Base-by-base conservation (phyloP, 2,113 vertebrate species). In the Theristicus caerulescens region DNA sequence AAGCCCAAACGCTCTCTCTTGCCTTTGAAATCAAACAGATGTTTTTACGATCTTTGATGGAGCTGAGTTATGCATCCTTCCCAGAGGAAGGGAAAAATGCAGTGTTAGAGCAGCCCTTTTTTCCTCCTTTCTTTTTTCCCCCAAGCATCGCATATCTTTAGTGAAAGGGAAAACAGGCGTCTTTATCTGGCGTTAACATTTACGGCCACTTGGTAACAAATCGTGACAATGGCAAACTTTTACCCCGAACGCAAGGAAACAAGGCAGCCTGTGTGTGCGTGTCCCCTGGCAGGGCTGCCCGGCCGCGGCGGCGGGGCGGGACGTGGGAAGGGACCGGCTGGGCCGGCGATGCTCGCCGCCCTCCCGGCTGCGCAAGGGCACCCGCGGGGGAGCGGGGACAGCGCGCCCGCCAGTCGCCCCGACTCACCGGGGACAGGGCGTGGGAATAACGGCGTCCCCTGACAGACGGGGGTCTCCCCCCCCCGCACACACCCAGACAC, bases 11-110 rank as follows among this genome's bases (percentile, higher is more conserved):
- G 17, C 57, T 93, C 88, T 62, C 52, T 84, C 95, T 94, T 40
- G 89, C 66, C 82, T 96, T 88, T 74, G 93, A 95, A 96, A 96
- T 69, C 97, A 83, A 92, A 94, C 93, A 97, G 81, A 95, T 95
- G 90, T 95, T 97, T 94, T 95, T 91, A 95, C 52, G 24, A 95
- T 95, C 81, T 85, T 31, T 90, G 82, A 80, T 19, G 92, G 78
- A 87, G 76, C 79, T 21, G 70, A 96, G 87, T 88, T 94, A 86
- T 44, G 74, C 74, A 46, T 47, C 51, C 46, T 84, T 95, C 93
- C 81, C 94, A 93, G 72, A 77, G 81, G 80, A 96, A 61, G 26
- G 32, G 29, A 51, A 94, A 82, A 91, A 94, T 36, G 86, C 51
- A 89, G 34, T 3, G 22, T 34, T 95, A 82, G 57, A 82, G 59